phyloP scores from a whole-genome alignment of 2,113 vertebrate species.

The Syrmaticus mikado region DNA sequence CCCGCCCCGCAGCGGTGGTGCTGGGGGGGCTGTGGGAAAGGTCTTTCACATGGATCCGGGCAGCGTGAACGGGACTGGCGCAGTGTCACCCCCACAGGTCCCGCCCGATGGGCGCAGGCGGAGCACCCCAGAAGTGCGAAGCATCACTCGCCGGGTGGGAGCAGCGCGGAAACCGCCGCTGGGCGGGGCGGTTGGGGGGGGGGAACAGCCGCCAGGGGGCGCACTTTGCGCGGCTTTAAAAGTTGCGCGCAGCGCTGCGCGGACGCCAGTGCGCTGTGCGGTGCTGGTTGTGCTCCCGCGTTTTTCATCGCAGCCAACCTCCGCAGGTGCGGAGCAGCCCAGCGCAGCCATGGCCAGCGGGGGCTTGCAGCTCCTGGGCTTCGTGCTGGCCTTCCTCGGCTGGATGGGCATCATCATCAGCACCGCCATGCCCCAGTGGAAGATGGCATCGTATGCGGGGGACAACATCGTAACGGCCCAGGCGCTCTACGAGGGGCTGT shows the following conservation, averaged over 20 bases:
- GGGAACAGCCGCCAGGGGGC: constrained; percentile 55
- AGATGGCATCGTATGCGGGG: constrained; percentile 82
- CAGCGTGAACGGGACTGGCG: too few relatives aligned
- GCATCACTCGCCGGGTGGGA: background rate
- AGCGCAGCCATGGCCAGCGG: constrained; percentile 84
- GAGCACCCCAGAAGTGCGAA: background rate
- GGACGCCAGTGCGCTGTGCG: constrained; percentile 7
- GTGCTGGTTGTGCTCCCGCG: rapidly evolving
- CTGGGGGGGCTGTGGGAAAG: background rate
- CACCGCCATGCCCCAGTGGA: constrained; percentile 90
- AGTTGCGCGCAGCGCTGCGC: background rate
- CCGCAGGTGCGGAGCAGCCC: background rate
- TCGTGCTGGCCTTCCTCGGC: constrained; percentile 84
- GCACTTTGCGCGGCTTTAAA: constrained; percentile 56
- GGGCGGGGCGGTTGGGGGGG: background rate
- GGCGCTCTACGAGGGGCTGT: constrained; percentile 88
- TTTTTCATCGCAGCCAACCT: background rate
- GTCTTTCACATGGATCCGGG: background rate
- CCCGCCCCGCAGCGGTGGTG: background rate
- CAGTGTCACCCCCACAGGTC: background rate
- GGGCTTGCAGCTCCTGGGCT: constrained; percentile 87
- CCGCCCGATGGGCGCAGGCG: background rate
- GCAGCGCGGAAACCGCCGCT: background rate
- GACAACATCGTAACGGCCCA: constrained; percentile 91
- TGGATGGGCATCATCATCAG: constrained; percentile 81